Conservation (phyloP, 2,888 invertebrate species). For the Pseudococcus viburni region DNA sequence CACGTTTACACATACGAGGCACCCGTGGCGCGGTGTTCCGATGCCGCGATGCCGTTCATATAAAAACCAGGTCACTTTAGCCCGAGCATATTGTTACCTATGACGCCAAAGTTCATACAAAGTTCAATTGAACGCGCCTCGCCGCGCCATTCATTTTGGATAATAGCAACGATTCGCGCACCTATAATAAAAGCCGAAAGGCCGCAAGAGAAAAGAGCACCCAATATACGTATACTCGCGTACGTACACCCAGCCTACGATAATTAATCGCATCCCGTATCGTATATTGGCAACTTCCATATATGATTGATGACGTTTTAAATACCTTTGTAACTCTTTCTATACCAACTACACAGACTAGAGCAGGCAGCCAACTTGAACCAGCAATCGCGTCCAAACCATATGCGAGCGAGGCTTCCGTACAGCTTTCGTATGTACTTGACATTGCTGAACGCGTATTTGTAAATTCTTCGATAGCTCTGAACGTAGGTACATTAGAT, state of each 20-base stretch:
- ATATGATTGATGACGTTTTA: slow-evolving; percentile 31
- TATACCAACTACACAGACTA: neutral
- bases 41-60: neutral
- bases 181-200: slow-evolving; percentile 14
- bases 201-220: slow-evolving; percentile 4
- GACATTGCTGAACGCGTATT: neutral
- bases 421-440: neutral
- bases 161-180: slow-evolving; percentile 20
- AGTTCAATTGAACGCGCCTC: slow-evolving; percentile 26
- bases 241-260: neutral
- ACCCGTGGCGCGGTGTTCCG: neutral
- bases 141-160: slow-evolving; percentile 21
- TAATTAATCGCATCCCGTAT: slow-evolving; percentile 28
- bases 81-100: slow-evolving; percentile 14
- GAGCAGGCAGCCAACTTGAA: neutral
- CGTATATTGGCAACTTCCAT: slow-evolving; percentile 28
- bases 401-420: slow-evolving; percentile 14
- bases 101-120: slow-evolving; percentile 18
- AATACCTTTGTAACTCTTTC: slow-evolving; percentile 21
- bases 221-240: neutral
- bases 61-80: slow-evolving; percentile 36
- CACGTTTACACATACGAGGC: neutral
- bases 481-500: neutral
- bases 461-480: neutral
- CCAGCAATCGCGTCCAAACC: neutral